Percentiles rank a stretch among this genome's conserved stretches.
phyloP scores from a whole-genome alignment of 2,888 invertebrate species.

The Luffia ferchaultella region DNA sequence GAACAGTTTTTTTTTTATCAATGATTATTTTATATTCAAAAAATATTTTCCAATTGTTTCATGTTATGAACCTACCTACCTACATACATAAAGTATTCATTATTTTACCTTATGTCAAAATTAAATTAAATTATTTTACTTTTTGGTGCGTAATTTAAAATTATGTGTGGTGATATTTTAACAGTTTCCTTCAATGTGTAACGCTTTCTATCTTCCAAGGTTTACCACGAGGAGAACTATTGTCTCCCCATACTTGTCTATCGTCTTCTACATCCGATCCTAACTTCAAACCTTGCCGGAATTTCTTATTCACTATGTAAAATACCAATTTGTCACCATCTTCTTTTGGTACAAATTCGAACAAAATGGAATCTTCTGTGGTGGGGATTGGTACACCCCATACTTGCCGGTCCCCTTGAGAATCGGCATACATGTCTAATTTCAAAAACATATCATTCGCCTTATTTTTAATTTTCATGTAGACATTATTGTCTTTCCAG shows the following conservation, averaged over 20 bases:
- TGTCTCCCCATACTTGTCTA: neutral
- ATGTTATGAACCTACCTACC: no score
- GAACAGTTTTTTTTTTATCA: no score
- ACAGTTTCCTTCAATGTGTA: no score
- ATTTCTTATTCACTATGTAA: neutral
- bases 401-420: neutral
- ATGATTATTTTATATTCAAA: no score
- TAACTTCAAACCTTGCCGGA: neutral
- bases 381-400: neutral
- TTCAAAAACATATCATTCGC: conserved; percentile 22
- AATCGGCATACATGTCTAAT: conserved; percentile 8
- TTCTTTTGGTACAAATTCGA: neutral
- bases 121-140: no score
- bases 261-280: neutral
- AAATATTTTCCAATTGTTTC: no score
- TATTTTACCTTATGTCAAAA: no score
- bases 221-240: neutral
- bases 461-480: conserved; percentile 23
- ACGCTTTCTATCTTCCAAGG: neutral
- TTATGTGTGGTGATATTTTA: no score
- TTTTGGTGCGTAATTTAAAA: no score
- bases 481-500: conserved; percentile 18
- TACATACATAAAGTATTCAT: no score
- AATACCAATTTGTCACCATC: neutral
- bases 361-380: neutral